phyloP scores from a whole-genome alignment of 2,797 vertebrate genomes.

The Pogonophryne albipinna region DNA sequence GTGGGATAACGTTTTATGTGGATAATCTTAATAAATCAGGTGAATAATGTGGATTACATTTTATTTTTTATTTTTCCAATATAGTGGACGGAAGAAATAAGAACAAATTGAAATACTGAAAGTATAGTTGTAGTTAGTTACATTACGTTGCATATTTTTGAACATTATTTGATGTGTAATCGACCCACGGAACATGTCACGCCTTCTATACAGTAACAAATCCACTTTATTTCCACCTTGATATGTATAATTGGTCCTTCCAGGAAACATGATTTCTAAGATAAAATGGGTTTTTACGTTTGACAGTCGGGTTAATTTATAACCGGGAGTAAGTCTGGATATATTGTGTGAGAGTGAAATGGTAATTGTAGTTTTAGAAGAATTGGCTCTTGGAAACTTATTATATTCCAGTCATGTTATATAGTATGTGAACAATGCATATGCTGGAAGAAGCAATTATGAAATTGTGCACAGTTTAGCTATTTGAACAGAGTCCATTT shows the following conservation, averaged over 20 bases:
- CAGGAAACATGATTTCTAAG: background rate
- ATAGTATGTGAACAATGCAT: background rate
- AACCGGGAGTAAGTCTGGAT: background rate
- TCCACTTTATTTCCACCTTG: background rate
- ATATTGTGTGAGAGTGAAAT: background rate
- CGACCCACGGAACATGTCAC: background rate
- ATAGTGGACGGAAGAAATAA: background rate
- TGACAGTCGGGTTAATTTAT: background rate
- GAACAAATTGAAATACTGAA: background rate
- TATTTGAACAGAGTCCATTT: background rate
- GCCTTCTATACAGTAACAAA: background rate
- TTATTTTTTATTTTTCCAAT: background rate
- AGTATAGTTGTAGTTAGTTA: background rate
- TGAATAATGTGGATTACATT: no score
- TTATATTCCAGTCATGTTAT: background rate
- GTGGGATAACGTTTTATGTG: background rate
- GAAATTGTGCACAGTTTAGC: constrained; percentile 3
- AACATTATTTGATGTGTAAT: background rate
- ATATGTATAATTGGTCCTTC: background rate
- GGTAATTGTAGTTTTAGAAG: background rate
- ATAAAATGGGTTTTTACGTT: background rate
- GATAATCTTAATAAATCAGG: background rate
- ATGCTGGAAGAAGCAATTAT: background rate
- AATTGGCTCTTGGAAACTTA: background rate
- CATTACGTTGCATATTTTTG: background rate